Percentiles rank a stretch among this genome's conserved stretches.
phyloP scores from a whole-genome alignment of 2,113 vertebrate genomes.

The Carassius carassius region DNA sequence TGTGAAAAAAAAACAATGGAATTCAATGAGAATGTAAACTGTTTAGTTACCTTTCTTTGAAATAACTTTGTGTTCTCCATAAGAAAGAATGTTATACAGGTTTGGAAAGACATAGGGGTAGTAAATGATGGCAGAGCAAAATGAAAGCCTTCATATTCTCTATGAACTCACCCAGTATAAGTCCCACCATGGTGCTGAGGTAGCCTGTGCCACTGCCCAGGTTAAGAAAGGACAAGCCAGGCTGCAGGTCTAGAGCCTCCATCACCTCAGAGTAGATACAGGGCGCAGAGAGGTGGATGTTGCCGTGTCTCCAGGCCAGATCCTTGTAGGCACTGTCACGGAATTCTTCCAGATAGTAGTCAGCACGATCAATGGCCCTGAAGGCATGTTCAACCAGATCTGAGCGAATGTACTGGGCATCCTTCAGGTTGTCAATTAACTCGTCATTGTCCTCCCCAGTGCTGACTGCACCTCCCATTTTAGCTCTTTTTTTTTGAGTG shows the following conservation, averaged over 20 bases:
- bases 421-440: conserved; percentile 86
- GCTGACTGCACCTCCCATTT: conserved; percentile 86
- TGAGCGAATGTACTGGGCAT: conserved; percentile 86
- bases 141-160: background rate
- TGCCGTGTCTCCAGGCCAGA: conserved; percentile 86
- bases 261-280: conserved; percentile 92
- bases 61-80: background rate
- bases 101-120: background rate
- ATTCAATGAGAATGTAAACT: background rate
- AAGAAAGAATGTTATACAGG: background rate
- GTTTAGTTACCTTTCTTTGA: background rate
- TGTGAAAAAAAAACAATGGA: background rate
- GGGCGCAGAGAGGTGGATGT: conserved; percentile 88
- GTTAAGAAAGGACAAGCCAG: conserved; percentile 86
- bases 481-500: conserved; percentile 5
- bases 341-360: conserved; percentile 88
- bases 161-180: conserved; percentile 82
- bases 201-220: conserved; percentile 89
- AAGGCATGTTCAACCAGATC: conserved; percentile 86
- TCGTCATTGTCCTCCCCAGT: conserved; percentile 89
- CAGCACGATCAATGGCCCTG: conserved; percentile 83
- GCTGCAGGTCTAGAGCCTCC: conserved; percentile 87
- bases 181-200: conserved; percentile 89
- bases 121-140: background rate
- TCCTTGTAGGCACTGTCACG: conserved; percentile 88